A percentile compares a stretch with the other conserved stretches of the same genome.
phyloP scores from a whole-genome alignment of 2,888 invertebrate genomes.

The Napeogenes inachia region DNA sequence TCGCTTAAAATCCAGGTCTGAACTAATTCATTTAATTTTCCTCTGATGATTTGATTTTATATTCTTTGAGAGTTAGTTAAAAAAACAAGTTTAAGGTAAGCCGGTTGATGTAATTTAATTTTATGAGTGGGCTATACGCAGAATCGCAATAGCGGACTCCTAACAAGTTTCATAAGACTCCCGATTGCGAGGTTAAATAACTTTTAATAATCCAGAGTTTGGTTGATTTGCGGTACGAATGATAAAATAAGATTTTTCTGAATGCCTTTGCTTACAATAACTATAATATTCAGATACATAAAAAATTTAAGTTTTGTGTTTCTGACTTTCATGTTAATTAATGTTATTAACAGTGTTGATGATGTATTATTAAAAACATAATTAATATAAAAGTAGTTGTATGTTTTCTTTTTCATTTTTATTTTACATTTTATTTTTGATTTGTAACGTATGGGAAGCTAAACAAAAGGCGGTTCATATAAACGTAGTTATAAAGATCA shows the following conservation, averaged over 20 bases:
- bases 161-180: conserved; percentile 62
- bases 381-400: too few species aligned
- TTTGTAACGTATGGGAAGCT: too few species aligned
- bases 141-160: conserved; percentile 64
- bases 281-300: not conserved
- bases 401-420: too few species aligned
- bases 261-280: too few species aligned
- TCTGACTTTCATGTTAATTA: too few species aligned
- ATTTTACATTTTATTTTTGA: too few species aligned
- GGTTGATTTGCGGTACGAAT: not conserved
- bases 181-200: conserved; percentile 57
- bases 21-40: not conserved
- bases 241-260: not conserved
- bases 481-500: too few species aligned
- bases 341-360: too few species aligned
- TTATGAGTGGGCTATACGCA: conserved; percentile 60
- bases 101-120: conserved; percentile 63
- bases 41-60: conserved; percentile 6
- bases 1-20: too few species aligned
- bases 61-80: conserved; percentile 43
- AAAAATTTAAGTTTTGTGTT: too few species aligned
- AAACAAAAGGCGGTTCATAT: too few species aligned
- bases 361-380: too few species aligned
- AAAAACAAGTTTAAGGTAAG: conserved; percentile 54
- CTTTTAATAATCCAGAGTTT: conserved; percentile 24